Base-by-base conservation (phyloP, 2,888 invertebrate genomes). In the Peribatodes rhomboidaria region DNA sequence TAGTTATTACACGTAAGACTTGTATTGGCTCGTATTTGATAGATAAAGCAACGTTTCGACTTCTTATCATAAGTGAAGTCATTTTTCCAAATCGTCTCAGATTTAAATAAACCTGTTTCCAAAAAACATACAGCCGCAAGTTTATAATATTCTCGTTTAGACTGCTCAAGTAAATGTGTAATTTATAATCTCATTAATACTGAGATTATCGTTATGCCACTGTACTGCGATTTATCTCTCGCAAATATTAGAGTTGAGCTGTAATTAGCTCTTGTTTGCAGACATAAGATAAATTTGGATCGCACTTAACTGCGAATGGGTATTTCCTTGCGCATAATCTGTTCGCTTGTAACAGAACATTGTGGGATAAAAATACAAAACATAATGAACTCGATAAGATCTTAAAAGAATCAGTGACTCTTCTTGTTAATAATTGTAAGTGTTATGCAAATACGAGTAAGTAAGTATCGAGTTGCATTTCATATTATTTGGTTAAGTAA, bases 231-330 rank as follows among this genome's bases (percentile, higher is more conserved):
- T 84, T 88, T 90, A 92, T 91, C 92, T 89, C 75, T 59, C 66
- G 80, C 81, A 89, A 92, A 92, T 89, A 90, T 89, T 90, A 83
- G 82, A 86, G 82, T 83, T 83, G 84, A 85, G 86, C 88, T 81
- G 81, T 87, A 88, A 86, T 87, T 84, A 83, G 79, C 85, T 78
- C 81, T 81, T 90, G 88, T 91, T 88, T 90, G 85, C 80, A 73
- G 76, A 79, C 72, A 72, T 73, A 64, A 87, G 89, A 87, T 87
- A 87, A 88, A 84, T 87, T 86, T 82, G 79, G 84, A 81, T 79
- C 77, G 79, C 78, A 77, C 75, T 74, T 79, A 79, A 73, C 77
- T 77, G 79, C 75, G 72, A 82, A 78, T 79, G 79, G 80, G 75
- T 82, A 80, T 80, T 83, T 79, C 79, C 76, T 76, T 71, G 63